Percentiles rank a stretch among this genome's conserved stretches.
Evolutionary conservation across 2,797 vertebrate genomes (phyloP).

Genomic region (Anolis apletophallus): DNA sequence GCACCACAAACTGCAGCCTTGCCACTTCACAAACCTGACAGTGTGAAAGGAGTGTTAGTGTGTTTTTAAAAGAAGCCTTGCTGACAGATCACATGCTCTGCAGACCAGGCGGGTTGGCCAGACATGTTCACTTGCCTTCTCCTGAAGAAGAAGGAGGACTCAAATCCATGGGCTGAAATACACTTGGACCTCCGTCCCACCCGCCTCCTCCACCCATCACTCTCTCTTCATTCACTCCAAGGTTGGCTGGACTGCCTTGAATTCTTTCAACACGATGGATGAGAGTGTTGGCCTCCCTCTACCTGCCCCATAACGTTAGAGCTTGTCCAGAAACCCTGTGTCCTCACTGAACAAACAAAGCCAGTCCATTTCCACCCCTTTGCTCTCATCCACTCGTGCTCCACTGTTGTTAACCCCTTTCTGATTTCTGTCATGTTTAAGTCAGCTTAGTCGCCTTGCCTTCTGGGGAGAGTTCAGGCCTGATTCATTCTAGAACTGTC

Average conservation of each 20-base stretch:
- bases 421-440: accelerated
- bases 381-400: slow-evolving; percentile 27
- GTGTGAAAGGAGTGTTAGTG: slow-evolving; percentile 58
- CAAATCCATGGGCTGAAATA: slow-evolving; percentile 59
- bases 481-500: no score
- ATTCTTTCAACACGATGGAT: slow-evolving; percentile 61
- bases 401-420: slow-evolving; percentile 35
- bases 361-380: slow-evolving; percentile 28
- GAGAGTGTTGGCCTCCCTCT: slow-evolving; percentile 58
- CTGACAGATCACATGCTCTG: slow-evolving; percentile 57
- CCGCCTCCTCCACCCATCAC: slow-evolving; percentile 23
- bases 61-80: slow-evolving; percentile 50
- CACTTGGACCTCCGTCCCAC: slow-evolving; percentile 33
- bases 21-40: slow-evolving; percentile 51
- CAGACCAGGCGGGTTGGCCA: slow-evolving; percentile 27
- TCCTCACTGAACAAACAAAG: slow-evolving; percentile 47
- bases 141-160: slow-evolving; percentile 40
- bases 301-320: slow-evolving; percentile 50
- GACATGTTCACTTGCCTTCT: slow-evolving; percentile 54
- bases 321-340: slow-evolving; percentile 46
- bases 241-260: slow-evolving; percentile 59
- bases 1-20: slow-evolving; percentile 51
- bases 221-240: slow-evolving; percentile 69
- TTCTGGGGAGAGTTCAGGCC: no score
- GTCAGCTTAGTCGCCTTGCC: not conserved